Percentiles rank a stretch among this genome's conserved stretches.
Evolutionary conservation across 2,797 vertebrate species (phyloP).

Genomic region (Furcifer pardalis): DNA sequence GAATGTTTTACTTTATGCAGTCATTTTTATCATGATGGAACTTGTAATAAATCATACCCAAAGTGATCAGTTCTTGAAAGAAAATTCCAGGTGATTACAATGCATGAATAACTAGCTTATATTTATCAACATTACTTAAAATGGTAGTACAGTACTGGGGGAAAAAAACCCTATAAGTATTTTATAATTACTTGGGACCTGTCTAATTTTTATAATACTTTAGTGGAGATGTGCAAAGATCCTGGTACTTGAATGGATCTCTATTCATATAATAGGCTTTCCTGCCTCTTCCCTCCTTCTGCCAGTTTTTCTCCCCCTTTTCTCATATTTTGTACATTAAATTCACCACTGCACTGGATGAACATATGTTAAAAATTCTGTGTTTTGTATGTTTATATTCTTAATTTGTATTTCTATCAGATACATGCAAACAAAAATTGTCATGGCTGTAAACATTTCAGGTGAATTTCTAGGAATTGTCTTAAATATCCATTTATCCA

Average conservation of each 20-base stretch:
- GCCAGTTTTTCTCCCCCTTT: neutral
- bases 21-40: neutral
- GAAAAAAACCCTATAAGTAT: neutral
- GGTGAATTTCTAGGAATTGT: constrained; percentile 63
- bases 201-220: neutral
- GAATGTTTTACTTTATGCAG: neutral
- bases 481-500: constrained; percentile 76
- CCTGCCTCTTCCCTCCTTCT: neutral
- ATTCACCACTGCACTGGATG: neutral
- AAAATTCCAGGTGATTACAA: neutral
- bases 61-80: neutral
- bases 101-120: neutral
- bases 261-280: neutral
- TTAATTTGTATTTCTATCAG: neutral
- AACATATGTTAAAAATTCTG: neutral
- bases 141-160: neutral
- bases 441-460: constrained; percentile 54
- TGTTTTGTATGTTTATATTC: neutral
- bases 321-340: neutral
- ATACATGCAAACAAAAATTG: constrained; percentile 21
- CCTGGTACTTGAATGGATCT: neutral
- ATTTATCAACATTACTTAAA: constrained; percentile 6
- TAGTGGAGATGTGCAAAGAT: neutral
- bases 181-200: neutral
- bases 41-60: neutral